Conservation (phyloP, 2,797 vertebrate species). For the Enteromius thamalakanensis region DNA sequence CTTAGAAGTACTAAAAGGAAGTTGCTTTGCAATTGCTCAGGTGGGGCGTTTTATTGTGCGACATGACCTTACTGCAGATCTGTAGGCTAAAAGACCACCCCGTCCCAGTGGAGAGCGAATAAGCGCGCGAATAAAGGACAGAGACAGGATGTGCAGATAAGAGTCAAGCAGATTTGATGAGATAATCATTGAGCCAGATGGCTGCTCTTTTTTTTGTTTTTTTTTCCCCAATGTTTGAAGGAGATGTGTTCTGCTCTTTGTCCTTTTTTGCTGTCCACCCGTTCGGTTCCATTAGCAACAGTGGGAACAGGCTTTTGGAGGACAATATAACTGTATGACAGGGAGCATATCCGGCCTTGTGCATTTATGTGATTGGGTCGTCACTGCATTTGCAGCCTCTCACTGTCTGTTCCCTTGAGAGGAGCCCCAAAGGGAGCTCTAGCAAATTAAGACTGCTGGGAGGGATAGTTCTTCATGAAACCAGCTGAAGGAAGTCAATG, state of each 20-base stretch:
- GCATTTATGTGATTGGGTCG: not conserved
- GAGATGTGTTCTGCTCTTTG: conserved; percentile 60
- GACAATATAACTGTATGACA: conserved; percentile 32
- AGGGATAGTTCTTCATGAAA: not conserved
- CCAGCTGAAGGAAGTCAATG: not conserved
- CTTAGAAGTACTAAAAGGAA: not conserved
- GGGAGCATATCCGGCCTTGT: conserved; percentile 17
- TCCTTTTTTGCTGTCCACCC: conserved; percentile 45
- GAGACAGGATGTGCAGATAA: conserved; percentile 58
- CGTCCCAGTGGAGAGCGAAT: not conserved
- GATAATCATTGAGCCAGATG: conserved; percentile 63
- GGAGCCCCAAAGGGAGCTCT: not conserved
- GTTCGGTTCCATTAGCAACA: not conserved
- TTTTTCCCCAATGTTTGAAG: conserved; percentile 31
- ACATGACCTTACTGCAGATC: conserved; percentile 15
- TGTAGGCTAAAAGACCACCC: not conserved
- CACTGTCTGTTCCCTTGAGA: conserved; percentile 8
- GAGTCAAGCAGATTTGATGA: conserved; percentile 51
- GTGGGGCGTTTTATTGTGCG: not conserved
- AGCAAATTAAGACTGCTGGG: not conserved
- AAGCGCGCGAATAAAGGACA: conserved; percentile 1
- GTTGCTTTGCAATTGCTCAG: not conserved
- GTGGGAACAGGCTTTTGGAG: conserved; percentile 13
- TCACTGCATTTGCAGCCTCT: not conserved
- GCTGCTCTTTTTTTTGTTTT: conserved; percentile 45